Evolutionary conservation across 2,888 invertebrate genomes (phyloP).

Genomic region (Acanthacorydalis orientalis): DNA sequence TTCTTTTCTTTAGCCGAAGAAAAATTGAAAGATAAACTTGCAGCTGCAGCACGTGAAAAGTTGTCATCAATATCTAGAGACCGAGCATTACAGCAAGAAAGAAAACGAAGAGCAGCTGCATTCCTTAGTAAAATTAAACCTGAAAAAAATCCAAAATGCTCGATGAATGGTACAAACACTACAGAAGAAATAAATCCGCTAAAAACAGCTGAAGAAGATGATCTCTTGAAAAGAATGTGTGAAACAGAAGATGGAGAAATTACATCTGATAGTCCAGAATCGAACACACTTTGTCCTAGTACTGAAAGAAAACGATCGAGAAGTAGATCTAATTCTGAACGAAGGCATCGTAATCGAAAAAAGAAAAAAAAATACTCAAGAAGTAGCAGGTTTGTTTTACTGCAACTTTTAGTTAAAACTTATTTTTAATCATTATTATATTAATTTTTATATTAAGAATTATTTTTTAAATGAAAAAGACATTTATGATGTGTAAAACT

Average conservation of each 20-base stretch:
- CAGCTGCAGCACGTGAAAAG: slow-evolving; percentile 36
- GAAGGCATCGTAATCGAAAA: no score
- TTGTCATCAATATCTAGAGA: slow-evolving; percentile 36
- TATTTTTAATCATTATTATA: no score
- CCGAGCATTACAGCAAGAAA: slow-evolving; percentile 42
- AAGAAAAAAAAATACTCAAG: no score
- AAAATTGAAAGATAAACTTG: slow-evolving; percentile 38
- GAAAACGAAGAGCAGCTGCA: slow-evolving; percentile 66
- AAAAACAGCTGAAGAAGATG: slow-evolving; percentile 5
- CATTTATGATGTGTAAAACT: no score
- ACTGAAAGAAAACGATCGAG: no score
- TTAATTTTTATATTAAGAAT: no score
- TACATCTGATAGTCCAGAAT: not conserved
- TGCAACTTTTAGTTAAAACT: no score
- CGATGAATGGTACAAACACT: slow-evolving; percentile 19
- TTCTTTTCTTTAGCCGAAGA: slow-evolving; percentile 29
- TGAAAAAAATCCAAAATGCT: slow-evolving; percentile 16
- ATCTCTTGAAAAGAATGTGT: slow-evolving; percentile 4
- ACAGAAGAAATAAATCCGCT: slow-evolving; percentile 20
- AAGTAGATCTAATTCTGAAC: no score
- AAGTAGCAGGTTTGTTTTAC: no score
- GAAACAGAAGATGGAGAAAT: not conserved
- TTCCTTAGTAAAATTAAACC: slow-evolving; percentile 36
- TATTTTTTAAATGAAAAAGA: no score
- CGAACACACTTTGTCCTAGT: not conserved